These are phyloP conservation scores for Hoplostethus atlanticus DNA, from an alignment of 2,797 vertebrate genomes.

Conservation along the genomic window DNA sequence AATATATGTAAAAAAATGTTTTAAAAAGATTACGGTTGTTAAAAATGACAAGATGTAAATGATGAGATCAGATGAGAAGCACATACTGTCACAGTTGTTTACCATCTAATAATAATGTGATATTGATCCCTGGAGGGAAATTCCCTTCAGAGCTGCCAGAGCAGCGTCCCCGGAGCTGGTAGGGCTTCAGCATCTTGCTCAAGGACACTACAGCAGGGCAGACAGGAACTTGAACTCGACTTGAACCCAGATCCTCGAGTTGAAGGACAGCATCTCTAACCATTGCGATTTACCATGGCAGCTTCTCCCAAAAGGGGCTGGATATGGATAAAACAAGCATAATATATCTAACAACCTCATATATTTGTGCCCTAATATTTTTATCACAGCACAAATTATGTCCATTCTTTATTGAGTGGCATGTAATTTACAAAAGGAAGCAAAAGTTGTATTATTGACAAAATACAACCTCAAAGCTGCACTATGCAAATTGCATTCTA, in stretches of 20 bases:
- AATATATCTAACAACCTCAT: no score
- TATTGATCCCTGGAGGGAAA: background rate
- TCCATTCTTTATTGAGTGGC: no score
- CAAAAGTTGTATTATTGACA: no score
- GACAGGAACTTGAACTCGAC: background rate
- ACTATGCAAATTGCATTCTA: no score
- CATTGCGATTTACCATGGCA: background rate
- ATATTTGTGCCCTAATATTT: no score
- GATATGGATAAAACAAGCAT: no score
- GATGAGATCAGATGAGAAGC: slow-evolving; percentile 24
- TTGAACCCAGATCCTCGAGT: no score
- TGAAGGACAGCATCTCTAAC: no score
- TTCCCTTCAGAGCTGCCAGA: background rate
- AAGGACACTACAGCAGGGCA: slow-evolving; percentile 1
- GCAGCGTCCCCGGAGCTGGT: slow-evolving; percentile 4
- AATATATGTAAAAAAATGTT: slow-evolving; percentile 33
- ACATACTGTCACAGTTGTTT: slow-evolving; percentile 6
- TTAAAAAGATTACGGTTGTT: slow-evolving; percentile 15
- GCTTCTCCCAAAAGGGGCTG: slow-evolving; percentile 4
- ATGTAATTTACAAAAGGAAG: no score
- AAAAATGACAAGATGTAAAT: slow-evolving; percentile 37
- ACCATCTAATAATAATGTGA: slow-evolving; percentile 19
- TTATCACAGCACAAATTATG: no score
- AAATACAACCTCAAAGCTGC: no score
- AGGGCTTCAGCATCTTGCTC: slow-evolving; percentile 2